phyloP scores from a whole-genome alignment of 2,888 invertebrate species.

The Drosophila antonietae region DNA sequence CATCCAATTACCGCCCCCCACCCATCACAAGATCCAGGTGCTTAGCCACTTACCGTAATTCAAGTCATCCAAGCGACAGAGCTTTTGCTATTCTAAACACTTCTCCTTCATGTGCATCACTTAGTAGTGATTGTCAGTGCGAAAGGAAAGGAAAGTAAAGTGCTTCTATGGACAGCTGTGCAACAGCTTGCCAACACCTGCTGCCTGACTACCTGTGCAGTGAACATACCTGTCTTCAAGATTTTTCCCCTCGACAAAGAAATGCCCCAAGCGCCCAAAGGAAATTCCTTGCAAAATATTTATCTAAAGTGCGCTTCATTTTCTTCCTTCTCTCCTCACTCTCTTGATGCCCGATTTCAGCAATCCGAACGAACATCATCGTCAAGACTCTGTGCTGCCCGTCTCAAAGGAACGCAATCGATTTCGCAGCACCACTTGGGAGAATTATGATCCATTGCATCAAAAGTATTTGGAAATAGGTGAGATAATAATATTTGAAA shows the following conservation, averaged over 20 bases:
- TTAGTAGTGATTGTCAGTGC: constrained; percentile 60
- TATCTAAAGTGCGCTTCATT: constrained; percentile 10
- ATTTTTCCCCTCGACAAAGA: constrained; percentile 14
- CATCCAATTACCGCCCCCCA: too few species aligned
- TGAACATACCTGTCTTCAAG: constrained; percentile 9
- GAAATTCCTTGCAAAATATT: constrained; percentile 19
- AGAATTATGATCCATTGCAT: constrained; percentile 95
- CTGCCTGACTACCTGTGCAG: constrained; percentile 14
- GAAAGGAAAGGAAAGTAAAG: constrained; percentile 6
- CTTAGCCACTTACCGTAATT: constrained; percentile 50
- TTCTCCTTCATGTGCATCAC: constrained; percentile 50
- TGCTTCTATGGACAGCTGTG: constrained; percentile 13
- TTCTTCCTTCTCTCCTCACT: background rate
- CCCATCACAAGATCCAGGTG: background rate
- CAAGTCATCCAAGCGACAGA: constrained; percentile 26
- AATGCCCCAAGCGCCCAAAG: background rate
- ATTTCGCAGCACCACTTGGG: constrained; percentile 94
- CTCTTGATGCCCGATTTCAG: constrained; percentile 84
- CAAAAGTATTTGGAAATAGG: constrained; percentile 97
- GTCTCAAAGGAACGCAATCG: constrained; percentile 93
- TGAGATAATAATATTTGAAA: constrained; percentile 84
- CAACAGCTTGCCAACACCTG: constrained; percentile 47
- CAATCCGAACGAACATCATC: constrained; percentile 93
- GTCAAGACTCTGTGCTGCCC: constrained; percentile 90
- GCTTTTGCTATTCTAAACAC: constrained; percentile 25